Evolutionary conservation across 2,888 invertebrate genomes (phyloP).

Genomic region (Himalopsyche tibetana): DNA sequence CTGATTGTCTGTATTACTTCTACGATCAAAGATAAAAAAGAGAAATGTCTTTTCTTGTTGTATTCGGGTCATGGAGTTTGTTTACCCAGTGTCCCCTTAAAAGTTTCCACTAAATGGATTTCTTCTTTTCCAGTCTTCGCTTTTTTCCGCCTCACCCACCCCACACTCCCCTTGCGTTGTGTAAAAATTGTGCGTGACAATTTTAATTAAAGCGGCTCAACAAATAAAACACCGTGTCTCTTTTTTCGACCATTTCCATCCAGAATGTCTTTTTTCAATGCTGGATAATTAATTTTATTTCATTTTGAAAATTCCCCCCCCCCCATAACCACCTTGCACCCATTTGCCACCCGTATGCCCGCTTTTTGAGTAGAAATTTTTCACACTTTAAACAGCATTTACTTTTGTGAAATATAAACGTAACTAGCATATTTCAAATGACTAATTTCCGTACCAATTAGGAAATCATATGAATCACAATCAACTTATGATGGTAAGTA

Average conservation of each 20-base stretch:
- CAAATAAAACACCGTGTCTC: slow-evolving; percentile 61
- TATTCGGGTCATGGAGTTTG: slow-evolving; percentile 35
- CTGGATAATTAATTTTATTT: slow-evolving; percentile 64
- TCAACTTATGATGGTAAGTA: too few relatives aligned
- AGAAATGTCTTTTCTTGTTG: slow-evolving; percentile 12
- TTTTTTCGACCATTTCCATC: slow-evolving; percentile 59
- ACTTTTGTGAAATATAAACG: too few relatives aligned
- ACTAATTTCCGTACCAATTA: too few relatives aligned
- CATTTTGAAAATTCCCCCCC: slow-evolving; percentile 57
- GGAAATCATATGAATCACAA: too few relatives aligned
- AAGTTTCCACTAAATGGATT: slow-evolving; percentile 43
- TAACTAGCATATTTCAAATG: too few relatives aligned
- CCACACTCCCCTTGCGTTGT: slow-evolving; percentile 36
- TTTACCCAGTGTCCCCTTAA: slow-evolving; percentile 40
- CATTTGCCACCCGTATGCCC: background rate
- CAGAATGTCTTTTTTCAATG: slow-evolving; percentile 56
- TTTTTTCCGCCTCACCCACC: slow-evolving; percentile 35
- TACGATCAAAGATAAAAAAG: slow-evolving; percentile 41
- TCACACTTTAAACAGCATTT: background rate
- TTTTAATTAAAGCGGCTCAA: slow-evolving; percentile 64
- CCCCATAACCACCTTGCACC: background rate
- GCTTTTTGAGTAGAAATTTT: background rate
- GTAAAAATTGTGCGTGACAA: slow-evolving; percentile 64
- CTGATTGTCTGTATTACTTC: background rate
- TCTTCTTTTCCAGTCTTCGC: slow-evolving; percentile 46